These are phyloP conservation scores for Plutella xylostella DNA, from an alignment of 2,888 invertebrate genomes.

Conservation along the genomic window DNA sequence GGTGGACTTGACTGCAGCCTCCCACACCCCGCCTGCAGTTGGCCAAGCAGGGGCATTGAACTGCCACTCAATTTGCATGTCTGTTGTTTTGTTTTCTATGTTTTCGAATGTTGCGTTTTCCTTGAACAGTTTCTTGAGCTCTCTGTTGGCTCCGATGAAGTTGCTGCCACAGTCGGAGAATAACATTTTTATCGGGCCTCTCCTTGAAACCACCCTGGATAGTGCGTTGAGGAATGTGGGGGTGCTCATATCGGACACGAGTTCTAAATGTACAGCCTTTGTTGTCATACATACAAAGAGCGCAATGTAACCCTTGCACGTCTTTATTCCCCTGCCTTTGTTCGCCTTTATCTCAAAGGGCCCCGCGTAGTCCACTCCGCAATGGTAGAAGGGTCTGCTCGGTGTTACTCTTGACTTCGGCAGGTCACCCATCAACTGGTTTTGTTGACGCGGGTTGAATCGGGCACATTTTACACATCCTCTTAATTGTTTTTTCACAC, in stretches of 20 bases:
- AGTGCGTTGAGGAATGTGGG: constrained; percentile 2
- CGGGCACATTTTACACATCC: constrained; percentile 8
- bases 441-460: neutral
- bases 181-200: constrained; percentile 1
- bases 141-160: constrained; percentile 4
- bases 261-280: constrained; percentile 9
- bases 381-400: constrained; percentile 6
- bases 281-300: constrained; percentile 9
- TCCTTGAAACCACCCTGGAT: constrained; percentile 6
- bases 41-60: too few species aligned
- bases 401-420: constrained; percentile 6
- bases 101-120: neutral
- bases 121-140: neutral
- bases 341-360: constrained; percentile 6
- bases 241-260: constrained; percentile 6
- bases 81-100: neutral
- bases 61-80: too few species aligned
- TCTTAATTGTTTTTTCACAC: constrained; percentile 3
- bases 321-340: constrained; percentile 2
- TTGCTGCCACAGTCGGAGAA: constrained; percentile 6
- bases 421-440: constrained; percentile 7
- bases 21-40: too few species aligned
- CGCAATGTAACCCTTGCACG: constrained; percentile 7
- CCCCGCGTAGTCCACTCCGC: constrained; percentile 13
- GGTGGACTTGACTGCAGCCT: too few species aligned